Evolutionary conservation across 1,140 invertebrate species (phyloP).

Genomic region (Solenopsis fugax): DNA sequence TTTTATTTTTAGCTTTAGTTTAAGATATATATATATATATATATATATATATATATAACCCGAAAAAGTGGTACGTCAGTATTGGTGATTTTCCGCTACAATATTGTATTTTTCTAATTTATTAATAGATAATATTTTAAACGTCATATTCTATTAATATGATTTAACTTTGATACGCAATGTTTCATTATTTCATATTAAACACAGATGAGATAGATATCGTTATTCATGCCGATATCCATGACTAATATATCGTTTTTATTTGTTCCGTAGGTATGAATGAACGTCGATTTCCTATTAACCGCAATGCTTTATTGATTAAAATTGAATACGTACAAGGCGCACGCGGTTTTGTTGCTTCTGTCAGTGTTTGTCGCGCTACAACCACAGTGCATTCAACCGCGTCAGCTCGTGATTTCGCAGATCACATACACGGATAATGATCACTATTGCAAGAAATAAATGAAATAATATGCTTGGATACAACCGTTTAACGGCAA

Average conservation of each 20-base stretch:
- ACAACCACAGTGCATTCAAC: constrained; percentile 28
- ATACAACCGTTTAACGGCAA: not conserved
- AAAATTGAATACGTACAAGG: constrained; percentile 39
- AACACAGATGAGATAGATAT: not conserved
- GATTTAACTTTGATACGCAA: not conserved
- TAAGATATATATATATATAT: too few relatives aligned
- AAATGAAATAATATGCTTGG: constrained; percentile 25
- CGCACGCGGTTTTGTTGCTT: constrained; percentile 28
- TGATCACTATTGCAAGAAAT: not conserved
- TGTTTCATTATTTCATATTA: not conserved
- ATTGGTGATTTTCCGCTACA: too few relatives aligned
- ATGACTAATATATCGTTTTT: constrained; percentile 53
- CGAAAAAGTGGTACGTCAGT: too few relatives aligned
- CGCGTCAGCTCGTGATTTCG: constrained; percentile 5
- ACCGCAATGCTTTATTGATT: constrained; percentile 56
- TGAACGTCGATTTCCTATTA: constrained; percentile 52
- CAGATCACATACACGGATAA: not conserved
- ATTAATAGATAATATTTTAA: not conserved
- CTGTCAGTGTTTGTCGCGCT: constrained; percentile 30
- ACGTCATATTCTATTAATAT: not conserved
- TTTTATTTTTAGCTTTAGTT: too few relatives aligned
- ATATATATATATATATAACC: too few relatives aligned
- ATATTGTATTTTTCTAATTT: not conserved
- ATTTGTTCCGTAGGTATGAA: constrained; percentile 31
- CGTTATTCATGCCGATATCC: not conserved